Conservation (phyloP, 2,797 vertebrate genomes). For the Peromyscus melanophrys region DNA sequence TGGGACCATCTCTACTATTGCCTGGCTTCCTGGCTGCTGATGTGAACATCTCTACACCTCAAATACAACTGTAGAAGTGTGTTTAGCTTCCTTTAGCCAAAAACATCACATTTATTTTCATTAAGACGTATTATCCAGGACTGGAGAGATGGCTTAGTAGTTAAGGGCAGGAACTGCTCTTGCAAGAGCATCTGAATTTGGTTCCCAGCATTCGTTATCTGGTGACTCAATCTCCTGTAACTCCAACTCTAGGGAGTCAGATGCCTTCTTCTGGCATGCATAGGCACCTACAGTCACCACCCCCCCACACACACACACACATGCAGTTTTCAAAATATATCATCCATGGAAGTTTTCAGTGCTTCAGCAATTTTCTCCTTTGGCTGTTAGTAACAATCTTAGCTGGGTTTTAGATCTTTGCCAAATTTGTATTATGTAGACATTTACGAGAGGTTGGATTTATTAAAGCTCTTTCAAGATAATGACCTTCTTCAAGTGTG, state of each 20-base stretch:
- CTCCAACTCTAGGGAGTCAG: background rate
- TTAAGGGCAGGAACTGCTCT: background rate
- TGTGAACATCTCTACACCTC: slow-evolving; percentile 33
- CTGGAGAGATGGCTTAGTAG: background rate
- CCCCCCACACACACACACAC: background rate
- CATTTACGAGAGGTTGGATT: slow-evolving; percentile 19
- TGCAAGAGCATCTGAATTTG: background rate
- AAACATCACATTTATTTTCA: slow-evolving; percentile 45
- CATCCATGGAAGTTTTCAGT: slow-evolving; percentile 44
- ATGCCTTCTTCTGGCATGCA: background rate
- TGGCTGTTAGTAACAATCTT: slow-evolving; percentile 53
- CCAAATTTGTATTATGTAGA: slow-evolving; percentile 72
- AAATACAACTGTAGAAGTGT: background rate
- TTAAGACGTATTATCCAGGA: background rate
- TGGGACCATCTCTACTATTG: background rate
- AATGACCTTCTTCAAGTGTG: slow-evolving; percentile 49
- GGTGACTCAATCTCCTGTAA: background rate
- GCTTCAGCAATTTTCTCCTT: slow-evolving; percentile 51
- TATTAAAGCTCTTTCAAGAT: slow-evolving; percentile 67
- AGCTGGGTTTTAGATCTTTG: slow-evolving; percentile 54
- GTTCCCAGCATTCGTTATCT: background rate
- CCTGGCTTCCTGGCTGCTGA: background rate
- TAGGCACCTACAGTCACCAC: background rate
- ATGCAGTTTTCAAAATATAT: background rate
- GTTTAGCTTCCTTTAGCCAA: background rate